These are phyloP conservation scores for Lophotriccus pileatus DNA, from an alignment of 2,797 vertebrate genomes.

Conservation along the genomic window DNA sequence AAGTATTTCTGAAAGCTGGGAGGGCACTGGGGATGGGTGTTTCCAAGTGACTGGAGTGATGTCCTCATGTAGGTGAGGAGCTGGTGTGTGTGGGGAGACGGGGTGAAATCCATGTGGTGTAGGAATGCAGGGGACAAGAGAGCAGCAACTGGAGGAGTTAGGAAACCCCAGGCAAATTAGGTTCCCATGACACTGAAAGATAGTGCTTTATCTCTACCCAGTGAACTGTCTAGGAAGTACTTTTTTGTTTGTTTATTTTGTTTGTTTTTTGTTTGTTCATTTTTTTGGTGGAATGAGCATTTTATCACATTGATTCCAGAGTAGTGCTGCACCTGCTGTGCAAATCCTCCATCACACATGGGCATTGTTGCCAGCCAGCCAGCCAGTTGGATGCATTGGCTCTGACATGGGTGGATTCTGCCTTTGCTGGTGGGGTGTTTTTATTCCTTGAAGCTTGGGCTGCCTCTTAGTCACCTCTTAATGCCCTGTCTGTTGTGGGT, in stretches of 20 bases:
- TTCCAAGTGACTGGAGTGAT: accelerated
- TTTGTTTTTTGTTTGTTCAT: no score
- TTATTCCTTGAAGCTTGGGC: neutral
- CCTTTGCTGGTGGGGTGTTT: neutral
- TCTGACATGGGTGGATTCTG: neutral
- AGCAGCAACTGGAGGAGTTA: neutral
- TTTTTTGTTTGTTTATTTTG: neutral
- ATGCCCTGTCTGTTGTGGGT: neutral
- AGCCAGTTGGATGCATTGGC: accelerated
- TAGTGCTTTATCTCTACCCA: neutral
- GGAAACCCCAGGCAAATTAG: neutral
- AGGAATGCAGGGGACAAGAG: neutral
- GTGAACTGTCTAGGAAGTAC: neutral
- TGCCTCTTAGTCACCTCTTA: neutral
- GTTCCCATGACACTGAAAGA: neutral
- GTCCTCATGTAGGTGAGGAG: accelerated
- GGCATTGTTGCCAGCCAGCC: neutral
- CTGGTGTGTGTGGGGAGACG: neutral
- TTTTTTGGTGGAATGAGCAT: neutral
- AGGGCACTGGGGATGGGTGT: neutral
- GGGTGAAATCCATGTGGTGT: accelerated
- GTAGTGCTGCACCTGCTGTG: neutral
- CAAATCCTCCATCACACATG: accelerated
- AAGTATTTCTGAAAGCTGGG: neutral
- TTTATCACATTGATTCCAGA: neutral